phyloP scores from a whole-genome alignment of 2,797 vertebrate species.

The Knipowitschia caucasica region DNA sequence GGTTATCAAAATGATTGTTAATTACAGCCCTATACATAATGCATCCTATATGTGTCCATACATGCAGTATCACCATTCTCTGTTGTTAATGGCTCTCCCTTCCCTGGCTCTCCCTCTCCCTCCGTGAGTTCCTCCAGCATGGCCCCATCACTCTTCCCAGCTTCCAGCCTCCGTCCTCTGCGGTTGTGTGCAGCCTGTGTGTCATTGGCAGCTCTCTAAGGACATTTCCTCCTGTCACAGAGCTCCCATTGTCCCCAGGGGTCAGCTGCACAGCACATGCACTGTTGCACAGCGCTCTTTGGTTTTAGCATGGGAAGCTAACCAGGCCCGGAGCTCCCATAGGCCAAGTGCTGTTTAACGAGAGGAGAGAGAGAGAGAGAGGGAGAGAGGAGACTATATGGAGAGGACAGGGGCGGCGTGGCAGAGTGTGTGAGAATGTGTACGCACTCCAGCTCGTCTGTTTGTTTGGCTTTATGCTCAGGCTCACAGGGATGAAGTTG shows the following conservation, averaged over 20 bases:
- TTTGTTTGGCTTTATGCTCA: conserved; percentile 14
- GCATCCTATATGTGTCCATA: conserved; percentile 21
- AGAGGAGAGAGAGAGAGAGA: conserved; percentile 27
- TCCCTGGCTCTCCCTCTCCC: conserved; percentile 2
- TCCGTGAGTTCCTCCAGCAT: conserved; percentile 11
- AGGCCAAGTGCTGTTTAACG: conserved; percentile 51
- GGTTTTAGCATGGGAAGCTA: conserved; percentile 54
- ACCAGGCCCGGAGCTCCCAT: conserved; percentile 40
- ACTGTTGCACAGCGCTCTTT: conserved; percentile 41
- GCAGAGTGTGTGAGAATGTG: conserved; percentile 20
- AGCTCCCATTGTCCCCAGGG: conserved; percentile 58
- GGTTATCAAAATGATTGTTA: too few species aligned
- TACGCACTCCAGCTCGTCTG: conserved; percentile 5
- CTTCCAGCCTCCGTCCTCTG: conserved; percentile 29
- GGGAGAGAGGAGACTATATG: conserved; percentile 24
- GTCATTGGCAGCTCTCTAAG: conserved; percentile 56
- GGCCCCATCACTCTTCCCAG: conserved; percentile 21
- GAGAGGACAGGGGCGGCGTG: conserved; percentile 23
- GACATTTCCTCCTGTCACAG: conserved; percentile 68
- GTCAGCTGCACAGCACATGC: conserved; percentile 57
- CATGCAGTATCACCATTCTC: conserved; percentile 59
- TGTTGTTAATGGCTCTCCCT: conserved; percentile 52
- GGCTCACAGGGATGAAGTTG: not conserved
- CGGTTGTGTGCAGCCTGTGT: conserved; percentile 21
- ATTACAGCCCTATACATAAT: too few species aligned